phyloP scores from a whole-genome alignment of 1,140 invertebrate genomes.

The Argopecten irradians region DNA sequence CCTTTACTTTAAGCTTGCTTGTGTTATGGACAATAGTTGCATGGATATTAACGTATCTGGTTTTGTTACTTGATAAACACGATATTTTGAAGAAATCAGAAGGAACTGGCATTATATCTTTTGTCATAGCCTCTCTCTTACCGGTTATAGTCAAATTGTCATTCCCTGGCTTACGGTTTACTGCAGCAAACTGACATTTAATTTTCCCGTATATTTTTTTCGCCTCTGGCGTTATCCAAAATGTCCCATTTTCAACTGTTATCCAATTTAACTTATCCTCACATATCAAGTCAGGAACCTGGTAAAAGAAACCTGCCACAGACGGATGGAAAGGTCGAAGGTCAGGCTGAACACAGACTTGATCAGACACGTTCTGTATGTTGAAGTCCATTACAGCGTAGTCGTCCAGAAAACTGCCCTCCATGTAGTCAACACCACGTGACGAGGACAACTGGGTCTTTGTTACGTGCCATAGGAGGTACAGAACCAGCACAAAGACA shows the following conservation, averaged over 20 bases:
- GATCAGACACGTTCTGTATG: slow-evolving; percentile 8
- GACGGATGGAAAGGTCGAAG: slow-evolving; percentile 83
- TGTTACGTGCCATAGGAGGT: not conserved
- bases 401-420: not conserved
- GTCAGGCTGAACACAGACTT: slow-evolving; percentile 81
- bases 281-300: slow-evolving; percentile 81
- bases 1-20: slow-evolving; percentile 25
- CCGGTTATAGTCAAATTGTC: slow-evolving; percentile 49
- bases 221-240: slow-evolving; percentile 55
- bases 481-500: not conserved
- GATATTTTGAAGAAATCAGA: slow-evolving; percentile 70
- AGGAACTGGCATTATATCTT: slow-evolving; percentile 56
- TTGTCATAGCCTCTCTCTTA: slow-evolving; percentile 58
- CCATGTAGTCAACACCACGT: not conserved
- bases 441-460: not conserved
- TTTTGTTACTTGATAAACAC: slow-evolving; percentile 62
- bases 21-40: slow-evolving; percentile 63
- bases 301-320: slow-evolving; percentile 83
- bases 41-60: slow-evolving; percentile 71
- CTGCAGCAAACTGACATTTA: slow-evolving; percentile 65
- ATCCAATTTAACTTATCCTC: slow-evolving; percentile 76
- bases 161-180: slow-evolving; percentile 56
- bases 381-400: not conserved
- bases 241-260: slow-evolving; percentile 61
- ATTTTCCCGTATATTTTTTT: slow-evolving; percentile 64